Conservation (phyloP, 2,113 vertebrate genomes). For the Lates calcarifer region DNA sequence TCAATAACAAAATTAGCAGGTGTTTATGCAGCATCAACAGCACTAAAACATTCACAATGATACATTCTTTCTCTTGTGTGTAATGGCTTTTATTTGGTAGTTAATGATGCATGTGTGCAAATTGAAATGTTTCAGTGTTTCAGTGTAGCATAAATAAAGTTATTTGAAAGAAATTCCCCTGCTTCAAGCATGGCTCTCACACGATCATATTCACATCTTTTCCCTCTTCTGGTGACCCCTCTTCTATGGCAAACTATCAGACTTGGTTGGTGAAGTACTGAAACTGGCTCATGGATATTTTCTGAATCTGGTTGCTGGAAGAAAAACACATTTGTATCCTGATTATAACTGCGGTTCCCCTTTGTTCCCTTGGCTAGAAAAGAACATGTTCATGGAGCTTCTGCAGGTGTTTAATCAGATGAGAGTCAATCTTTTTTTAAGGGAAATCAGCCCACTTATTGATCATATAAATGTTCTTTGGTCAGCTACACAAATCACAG, state of each 20-base stretch:
- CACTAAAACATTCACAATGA: background rate
- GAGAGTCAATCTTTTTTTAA: too few species aligned
- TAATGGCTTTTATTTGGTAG: constrained; percentile 3
- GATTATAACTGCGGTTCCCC: background rate
- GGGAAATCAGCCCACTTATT: too few species aligned
- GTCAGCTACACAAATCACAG: too few species aligned
- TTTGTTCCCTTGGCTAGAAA: background rate
- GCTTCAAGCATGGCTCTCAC: background rate
- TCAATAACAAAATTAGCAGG: constrained; percentile 3
- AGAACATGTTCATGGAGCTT: too few species aligned
- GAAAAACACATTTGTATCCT: background rate
- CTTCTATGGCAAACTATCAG: background rate
- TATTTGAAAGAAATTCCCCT: background rate
- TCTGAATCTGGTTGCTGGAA: background rate
- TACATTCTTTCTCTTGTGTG: background rate
- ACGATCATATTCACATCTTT: background rate
- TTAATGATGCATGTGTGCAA: background rate
- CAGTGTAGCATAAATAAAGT: background rate
- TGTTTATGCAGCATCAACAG: constrained; percentile 21
- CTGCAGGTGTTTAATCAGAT: background rate
- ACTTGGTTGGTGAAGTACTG: constrained; percentile 4
- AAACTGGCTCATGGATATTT: background rate
- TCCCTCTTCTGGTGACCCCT: background rate
- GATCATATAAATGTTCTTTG: too few species aligned
- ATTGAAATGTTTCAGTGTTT: background rate